phyloP scores from a whole-genome alignment of 1,140 invertebrate genomes.

The Drosophila aff. region DNA sequence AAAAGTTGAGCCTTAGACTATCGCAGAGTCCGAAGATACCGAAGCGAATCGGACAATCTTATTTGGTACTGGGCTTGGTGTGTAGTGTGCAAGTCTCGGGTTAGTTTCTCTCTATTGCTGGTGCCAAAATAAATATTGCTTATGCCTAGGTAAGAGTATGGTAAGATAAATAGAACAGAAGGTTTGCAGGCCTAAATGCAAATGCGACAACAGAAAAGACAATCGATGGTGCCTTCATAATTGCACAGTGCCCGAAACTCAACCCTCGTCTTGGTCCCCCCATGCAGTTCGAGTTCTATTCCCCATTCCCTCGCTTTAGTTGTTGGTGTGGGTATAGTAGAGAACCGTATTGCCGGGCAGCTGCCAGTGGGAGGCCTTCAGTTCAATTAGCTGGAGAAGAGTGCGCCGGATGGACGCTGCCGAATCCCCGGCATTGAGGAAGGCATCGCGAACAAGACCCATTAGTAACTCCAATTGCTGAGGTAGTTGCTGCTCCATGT shows the following conservation, averaged over 20 bases:
- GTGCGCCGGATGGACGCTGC: conserved; percentile 91
- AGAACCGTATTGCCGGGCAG: conserved; percentile 93
- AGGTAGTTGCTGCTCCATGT: conserved; percentile 92
- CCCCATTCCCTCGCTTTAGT: conserved; percentile 28
- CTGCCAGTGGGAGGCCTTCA: conserved; percentile 95
- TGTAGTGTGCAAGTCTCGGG: conserved; percentile 48
- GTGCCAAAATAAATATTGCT: conserved; percentile 75
- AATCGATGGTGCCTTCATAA: conserved; percentile 54
- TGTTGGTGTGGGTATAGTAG: conserved; percentile 92
- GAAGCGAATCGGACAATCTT: conserved; percentile 25
- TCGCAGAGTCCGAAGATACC: conserved; percentile 30
- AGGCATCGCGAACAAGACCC: conserved; percentile 92
- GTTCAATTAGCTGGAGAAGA: conserved; percentile 93
- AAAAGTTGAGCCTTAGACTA: conserved; percentile 55
- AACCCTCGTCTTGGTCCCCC: conserved; percentile 22
- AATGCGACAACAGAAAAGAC: conserved; percentile 68
- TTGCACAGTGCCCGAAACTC: conserved; percentile 49
- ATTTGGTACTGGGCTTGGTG: conserved; percentile 54
- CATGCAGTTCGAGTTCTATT: background rate
- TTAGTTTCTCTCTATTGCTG: conserved; percentile 66
- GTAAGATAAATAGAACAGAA: conserved; percentile 69
- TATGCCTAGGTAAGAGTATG: conserved; percentile 68
- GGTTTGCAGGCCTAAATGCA: conserved; percentile 75
- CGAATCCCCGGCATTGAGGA: conserved; percentile 89
- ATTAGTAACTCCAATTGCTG: conserved; percentile 91